phyloP scores from a whole-genome alignment of 2,797 vertebrate species.

The Sarcophilus harrisii region DNA sequence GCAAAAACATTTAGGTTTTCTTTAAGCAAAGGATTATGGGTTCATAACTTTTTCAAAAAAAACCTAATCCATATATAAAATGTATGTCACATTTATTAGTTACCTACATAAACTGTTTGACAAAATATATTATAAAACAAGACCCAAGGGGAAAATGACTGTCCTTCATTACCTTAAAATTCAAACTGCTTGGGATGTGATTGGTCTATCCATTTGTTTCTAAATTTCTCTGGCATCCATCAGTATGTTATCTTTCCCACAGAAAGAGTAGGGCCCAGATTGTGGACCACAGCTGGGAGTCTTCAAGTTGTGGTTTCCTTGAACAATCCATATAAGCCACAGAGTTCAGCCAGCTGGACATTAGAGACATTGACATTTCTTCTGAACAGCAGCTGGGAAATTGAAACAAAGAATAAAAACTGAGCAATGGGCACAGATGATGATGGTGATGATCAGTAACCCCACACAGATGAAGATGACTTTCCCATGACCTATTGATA shows the following conservation, averaged over 20 bases:
- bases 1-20: constrained; percentile 42
- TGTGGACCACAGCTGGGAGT: background rate
- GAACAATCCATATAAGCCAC: constrained; percentile 15
- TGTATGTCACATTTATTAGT: constrained; percentile 8
- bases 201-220: background rate
- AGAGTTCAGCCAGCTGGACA: background rate
- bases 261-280: constrained; percentile 16
- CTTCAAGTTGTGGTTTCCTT: background rate
- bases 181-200: background rate
- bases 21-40: constrained; percentile 45
- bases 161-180: constrained; percentile 28
- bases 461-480: constrained; percentile 10
- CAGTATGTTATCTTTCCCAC: constrained; percentile 16
- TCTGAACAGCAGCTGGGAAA: constrained; percentile 29
- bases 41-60: background rate
- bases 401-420: constrained; percentile 34
- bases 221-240: constrained; percentile 34
- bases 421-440: constrained; percentile 29
- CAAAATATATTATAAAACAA: constrained; percentile 27
- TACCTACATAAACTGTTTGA: background rate
- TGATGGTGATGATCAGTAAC: constrained; percentile 34
- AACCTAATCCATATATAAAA: background rate
- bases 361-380: constrained; percentile 21
- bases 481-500: constrained; percentile 38
- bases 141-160: constrained; percentile 23